Evolutionary conservation across 30 jellyfish, hydroid and myxozoan species (phyloP), one percentile per base, ranked within the genome.

Genomic region (Aurelia aurita complex sp. Pacific): DNA sequence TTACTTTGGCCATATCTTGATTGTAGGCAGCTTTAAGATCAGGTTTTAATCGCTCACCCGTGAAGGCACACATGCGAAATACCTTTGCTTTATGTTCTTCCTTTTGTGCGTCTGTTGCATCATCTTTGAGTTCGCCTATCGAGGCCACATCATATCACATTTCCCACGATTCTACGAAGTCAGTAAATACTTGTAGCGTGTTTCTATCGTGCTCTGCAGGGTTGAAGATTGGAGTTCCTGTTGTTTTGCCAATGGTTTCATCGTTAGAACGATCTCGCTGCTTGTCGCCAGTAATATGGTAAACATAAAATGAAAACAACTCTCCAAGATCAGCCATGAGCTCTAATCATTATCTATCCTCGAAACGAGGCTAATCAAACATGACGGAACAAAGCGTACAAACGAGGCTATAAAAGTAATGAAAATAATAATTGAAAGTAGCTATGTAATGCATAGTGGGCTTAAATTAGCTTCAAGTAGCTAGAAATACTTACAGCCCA

Each of bases 111-210:
- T 51, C 53, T 53, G 81, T 14, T 6, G 89, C 81, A 65, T 79
- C 89, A 69, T 19, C 71, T 46, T 42, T 29, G 57, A 79, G 79
- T 10, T 79, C 80, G 69, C 19, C 55, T 46, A 79, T 38, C n/a
- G 54, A 64, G 51, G 79, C 89, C 29, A 42, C 69, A 62, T 64
- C 80, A 50, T 64, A 62, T 69, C 89, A 79, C 89, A 79, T 64
- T 79, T 79, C 80, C 88, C 88, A 79, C 67, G 78, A 46, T 17
- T 51, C 68, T 4, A 62, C 17, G n/a, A 14, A 79, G 69, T 23
- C 53, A 18, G 17, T 50, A 46, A 64, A 79, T 8, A 66, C 79
- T 64, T 79, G 78, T 23, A 76, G 75, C 29, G 42, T 43, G 77
- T 76, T 62, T 43, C 76, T 63, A 29, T 57, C 61, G 86, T 76